These are phyloP conservation scores for Stenolophus ochropezus DNA, from an alignment of 2,888 invertebrate species.

Conservation along the genomic window DNA sequence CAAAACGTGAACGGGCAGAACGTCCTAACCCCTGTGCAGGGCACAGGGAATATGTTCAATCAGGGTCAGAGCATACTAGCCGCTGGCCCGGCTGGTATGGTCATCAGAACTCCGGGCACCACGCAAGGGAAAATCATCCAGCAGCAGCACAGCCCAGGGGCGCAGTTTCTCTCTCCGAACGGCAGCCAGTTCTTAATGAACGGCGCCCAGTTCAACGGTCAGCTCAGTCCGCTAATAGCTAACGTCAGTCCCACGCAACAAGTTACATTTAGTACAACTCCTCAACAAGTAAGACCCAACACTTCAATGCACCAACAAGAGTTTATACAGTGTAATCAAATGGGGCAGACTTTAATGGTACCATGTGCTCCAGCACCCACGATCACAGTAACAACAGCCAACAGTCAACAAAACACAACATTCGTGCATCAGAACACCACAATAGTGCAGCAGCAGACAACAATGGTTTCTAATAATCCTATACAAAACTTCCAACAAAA, in stretches of 20 bases:
- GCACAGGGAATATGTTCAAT: constrained; percentile 78
- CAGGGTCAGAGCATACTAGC: constrained; percentile 79
- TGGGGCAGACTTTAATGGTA: constrained; percentile 84
- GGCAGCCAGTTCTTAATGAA: constrained; percentile 85
- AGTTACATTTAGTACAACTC: constrained; percentile 78
- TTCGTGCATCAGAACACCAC: constrained; percentile 91
- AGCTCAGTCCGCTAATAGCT: constrained; percentile 86
- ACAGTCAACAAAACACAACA: constrained; percentile 80
- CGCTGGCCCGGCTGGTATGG: constrained; percentile 84
- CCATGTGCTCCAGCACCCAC: constrained; percentile 77
- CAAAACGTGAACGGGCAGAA: constrained; percentile 88
- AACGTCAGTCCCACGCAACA: constrained; percentile 83
- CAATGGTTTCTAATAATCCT: constrained; percentile 82
- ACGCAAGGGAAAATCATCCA: constrained; percentile 83
- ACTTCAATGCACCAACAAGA: constrained; percentile 77
- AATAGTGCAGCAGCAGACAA: constrained; percentile 88
- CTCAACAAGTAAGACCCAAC: constrained; percentile 73
- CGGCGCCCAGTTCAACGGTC: constrained; percentile 83
- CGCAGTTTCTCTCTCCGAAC: constrained; percentile 85
- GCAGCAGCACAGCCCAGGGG: constrained; percentile 80
- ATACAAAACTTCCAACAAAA: constrained; percentile 73
- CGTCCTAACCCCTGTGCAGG: constrained; percentile 84
- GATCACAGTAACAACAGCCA: constrained; percentile 76
- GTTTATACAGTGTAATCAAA: constrained; percentile 81
- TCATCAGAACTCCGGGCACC: constrained; percentile 82